Conservation (phyloP, 1,140 invertebrate species). For the Drosophila burlai region DNA sequence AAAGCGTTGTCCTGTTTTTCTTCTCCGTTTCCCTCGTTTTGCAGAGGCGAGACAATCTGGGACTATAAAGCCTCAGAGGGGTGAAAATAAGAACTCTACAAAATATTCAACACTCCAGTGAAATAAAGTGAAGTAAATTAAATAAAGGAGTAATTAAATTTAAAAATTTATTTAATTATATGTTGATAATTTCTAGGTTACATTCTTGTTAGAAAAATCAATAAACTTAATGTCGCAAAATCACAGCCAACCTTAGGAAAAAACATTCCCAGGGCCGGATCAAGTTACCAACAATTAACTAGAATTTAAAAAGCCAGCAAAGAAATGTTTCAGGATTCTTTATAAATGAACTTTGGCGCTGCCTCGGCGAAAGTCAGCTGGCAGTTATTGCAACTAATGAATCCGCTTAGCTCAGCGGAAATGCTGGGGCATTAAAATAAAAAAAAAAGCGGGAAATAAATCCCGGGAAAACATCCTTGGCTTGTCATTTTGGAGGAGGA, state of each 20-base stretch:
- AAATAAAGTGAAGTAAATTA: not conserved
- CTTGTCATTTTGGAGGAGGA: constrained; percentile 39
- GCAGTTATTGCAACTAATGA: constrained; percentile 77
- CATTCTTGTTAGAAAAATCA: not conserved
- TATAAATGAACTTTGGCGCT: constrained; percentile 62
- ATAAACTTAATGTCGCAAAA: not conserved
- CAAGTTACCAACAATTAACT: constrained; percentile 28
- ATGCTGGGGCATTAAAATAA: constrained; percentile 24
- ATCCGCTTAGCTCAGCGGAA: constrained; percentile 64
- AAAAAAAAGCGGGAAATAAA: constrained; percentile 13
- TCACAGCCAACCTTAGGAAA: not conserved
- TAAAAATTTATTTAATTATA: no score
- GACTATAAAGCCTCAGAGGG: not conserved
- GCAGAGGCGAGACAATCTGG: not conserved
- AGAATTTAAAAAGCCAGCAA: not conserved
- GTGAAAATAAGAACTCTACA: not conserved
- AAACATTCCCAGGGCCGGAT: not conserved
- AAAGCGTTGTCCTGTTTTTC: constrained; percentile 46
- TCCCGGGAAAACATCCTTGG: constrained; percentile 39
- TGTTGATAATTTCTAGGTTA: not conserved
- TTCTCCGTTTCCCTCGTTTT: constrained; percentile 2
- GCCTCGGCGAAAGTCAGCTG: constrained; percentile 43
- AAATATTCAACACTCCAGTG: not conserved
- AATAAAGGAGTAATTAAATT: not conserved
- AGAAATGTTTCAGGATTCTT: constrained; percentile 33